phyloP scores from a whole-genome alignment of 2,888 invertebrate species.

The Phaonia tiefii region DNA sequence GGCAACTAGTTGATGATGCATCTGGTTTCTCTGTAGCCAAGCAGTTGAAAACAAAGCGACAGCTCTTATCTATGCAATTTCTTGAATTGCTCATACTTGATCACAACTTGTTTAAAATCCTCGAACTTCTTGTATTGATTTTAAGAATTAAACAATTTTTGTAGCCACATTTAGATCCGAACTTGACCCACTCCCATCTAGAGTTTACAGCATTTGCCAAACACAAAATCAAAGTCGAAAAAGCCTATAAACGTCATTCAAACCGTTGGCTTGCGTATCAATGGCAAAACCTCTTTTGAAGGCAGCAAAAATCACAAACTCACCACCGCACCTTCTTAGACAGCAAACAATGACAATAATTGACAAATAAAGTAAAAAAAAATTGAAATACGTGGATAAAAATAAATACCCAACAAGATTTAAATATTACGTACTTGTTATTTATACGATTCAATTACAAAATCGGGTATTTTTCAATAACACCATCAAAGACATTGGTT shows the following conservation, averaged over 20 bases:
- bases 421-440: not conserved
- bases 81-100: too few relatives aligned
- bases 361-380: not conserved
- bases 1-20: too few relatives aligned
- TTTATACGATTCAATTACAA: not conserved
- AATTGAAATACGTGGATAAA: not conserved
- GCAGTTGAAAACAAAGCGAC: too few relatives aligned
- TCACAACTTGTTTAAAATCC: too few relatives aligned
- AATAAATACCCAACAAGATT: not conserved
- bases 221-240: not conserved
- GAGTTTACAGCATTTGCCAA: conserved; percentile 5
- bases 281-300: not conserved
- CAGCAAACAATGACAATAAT: not conserved
- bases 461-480: conserved; percentile 1
- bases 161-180: too few relatives aligned
- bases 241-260: not conserved
- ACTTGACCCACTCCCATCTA: not conserved
- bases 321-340: not conserved
- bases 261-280: not conserved
- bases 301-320: too few relatives aligned
- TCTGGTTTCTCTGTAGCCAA: too few relatives aligned
- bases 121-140: too few relatives aligned
- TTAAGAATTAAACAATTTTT: too few relatives aligned
- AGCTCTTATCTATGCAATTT: too few relatives aligned
- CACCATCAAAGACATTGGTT: not conserved